Conservation (phyloP, 2,113 vertebrate species). For the Chloebia gouldiae region DNA sequence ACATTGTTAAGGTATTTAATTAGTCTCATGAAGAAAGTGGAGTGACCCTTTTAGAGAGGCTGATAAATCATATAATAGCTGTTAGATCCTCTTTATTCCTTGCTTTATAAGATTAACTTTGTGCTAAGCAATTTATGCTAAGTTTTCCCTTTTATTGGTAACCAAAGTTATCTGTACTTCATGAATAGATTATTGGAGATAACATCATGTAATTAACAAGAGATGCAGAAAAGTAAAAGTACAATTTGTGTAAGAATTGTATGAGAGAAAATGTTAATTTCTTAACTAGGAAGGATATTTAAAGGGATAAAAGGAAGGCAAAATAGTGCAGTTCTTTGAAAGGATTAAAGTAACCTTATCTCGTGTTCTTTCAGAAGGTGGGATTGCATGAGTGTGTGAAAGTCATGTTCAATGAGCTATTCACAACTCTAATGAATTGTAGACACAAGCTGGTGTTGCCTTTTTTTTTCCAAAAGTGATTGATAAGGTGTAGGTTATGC, state of each 20-base stretch:
- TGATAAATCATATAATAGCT: slow-evolving; percentile 85
- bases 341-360: slow-evolving; percentile 90
- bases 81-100: slow-evolving; percentile 82
- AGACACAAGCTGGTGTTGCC: slow-evolving; percentile 9
- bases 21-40: slow-evolving; percentile 83
- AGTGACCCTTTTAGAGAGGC: slow-evolving; percentile 85
- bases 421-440: slow-evolving; percentile 50
- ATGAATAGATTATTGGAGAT: slow-evolving; percentile 95
- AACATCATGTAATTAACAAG: slow-evolving; percentile 96
- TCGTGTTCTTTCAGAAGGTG: slow-evolving; percentile 77
- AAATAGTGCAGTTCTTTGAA: slow-evolving; percentile 83
- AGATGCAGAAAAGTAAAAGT: slow-evolving; percentile 83
- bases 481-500: not conserved
- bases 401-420: slow-evolving; percentile 68
- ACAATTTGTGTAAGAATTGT: slow-evolving; percentile 88
- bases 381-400: slow-evolving; percentile 57
- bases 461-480: slow-evolving; percentile 18
- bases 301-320: slow-evolving; percentile 84
- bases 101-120: slow-evolving; percentile 91
- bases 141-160: slow-evolving; percentile 76
- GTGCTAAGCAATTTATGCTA: slow-evolving; percentile 92
- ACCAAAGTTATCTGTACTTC: slow-evolving; percentile 81
- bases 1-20: slow-evolving; percentile 90
- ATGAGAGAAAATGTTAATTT: slow-evolving; percentile 88
- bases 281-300: slow-evolving; percentile 88